Conservation (phyloP, 2,113 vertebrate genomes). For the Eidolon helvum region DNA sequence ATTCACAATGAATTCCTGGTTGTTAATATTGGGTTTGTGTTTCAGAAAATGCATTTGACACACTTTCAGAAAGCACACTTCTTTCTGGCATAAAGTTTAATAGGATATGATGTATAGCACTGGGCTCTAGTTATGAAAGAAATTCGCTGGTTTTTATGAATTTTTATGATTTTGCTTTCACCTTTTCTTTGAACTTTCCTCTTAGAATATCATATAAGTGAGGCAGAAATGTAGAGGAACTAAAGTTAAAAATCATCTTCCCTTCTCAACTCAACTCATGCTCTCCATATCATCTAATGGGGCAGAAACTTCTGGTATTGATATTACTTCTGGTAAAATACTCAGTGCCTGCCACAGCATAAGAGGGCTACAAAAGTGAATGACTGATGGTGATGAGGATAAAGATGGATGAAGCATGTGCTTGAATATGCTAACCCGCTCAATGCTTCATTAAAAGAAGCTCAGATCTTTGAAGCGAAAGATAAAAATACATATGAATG, state of each 20-base stretch:
- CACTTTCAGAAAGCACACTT: not conserved
- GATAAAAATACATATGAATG: not conserved
- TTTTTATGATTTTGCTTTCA: not conserved
- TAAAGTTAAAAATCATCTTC: slow-evolving; percentile 25
- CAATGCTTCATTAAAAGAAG: not conserved
- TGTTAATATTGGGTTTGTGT: not conserved
- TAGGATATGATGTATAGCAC: not conserved
- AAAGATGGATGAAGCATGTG: not conserved
- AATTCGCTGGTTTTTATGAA: not conserved
- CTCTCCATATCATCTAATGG: not conserved
- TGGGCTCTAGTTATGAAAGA: not conserved
- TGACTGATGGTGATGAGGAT: not conserved
- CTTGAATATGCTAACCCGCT: not conserved
- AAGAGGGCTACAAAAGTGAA: not conserved
- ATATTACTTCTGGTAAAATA: not conserved
- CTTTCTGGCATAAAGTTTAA: not conserved
- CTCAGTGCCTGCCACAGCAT: not conserved
- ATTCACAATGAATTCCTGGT: not conserved
- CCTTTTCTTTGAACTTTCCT: not conserved
- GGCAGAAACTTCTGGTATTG: not conserved
- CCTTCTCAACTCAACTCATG: not conserved
- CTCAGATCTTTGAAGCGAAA: not conserved
- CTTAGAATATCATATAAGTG: not conserved
- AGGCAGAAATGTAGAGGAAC: not conserved
- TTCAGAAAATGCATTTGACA: not conserved